These are phyloP conservation scores for Hoplostethus mediterraneus DNA, from an alignment of 2,797 vertebrate species.

Conservation along the genomic window DNA sequence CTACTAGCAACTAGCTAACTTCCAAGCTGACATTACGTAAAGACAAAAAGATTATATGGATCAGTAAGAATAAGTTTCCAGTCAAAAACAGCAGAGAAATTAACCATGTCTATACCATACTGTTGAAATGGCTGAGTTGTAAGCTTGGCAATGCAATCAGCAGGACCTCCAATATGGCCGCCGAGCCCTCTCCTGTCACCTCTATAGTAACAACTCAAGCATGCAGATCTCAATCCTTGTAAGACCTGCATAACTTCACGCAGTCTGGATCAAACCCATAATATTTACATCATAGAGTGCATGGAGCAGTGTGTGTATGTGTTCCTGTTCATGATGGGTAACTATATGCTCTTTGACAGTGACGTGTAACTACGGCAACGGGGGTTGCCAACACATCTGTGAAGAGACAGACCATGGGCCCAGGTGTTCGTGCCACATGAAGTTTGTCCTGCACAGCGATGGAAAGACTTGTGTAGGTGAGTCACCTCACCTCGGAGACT, in stretches of 20 bases:
- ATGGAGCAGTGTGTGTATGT: constrained; percentile 6
- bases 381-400: constrained; percentile 98
- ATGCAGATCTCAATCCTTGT: too few relatives aligned
- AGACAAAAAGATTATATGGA: too few relatives aligned
- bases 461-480: constrained; percentile 99
- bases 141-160: too few relatives aligned
- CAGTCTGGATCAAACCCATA: constrained; percentile 1
- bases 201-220: too few relatives aligned
- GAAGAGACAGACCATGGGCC: constrained; percentile 97
- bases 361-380: constrained; percentile 99
- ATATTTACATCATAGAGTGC: background rate
- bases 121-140: too few relatives aligned
- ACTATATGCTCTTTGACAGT: constrained; percentile 82
- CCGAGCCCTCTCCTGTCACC: too few relatives aligned
- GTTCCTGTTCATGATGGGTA: constrained; percentile 31
- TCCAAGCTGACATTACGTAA: too few relatives aligned
- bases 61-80: too few relatives aligned
- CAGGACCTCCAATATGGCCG: too few relatives aligned
- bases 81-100: too few relatives aligned
- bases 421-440: constrained; percentile 96
- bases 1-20: too few relatives aligned
- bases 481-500: constrained; percentile 74
- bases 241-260: background rate
- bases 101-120: too few relatives aligned
- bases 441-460: constrained; percentile 94